These are phyloP conservation scores for Zhuqinia jingwanae DNA, from an alignment of 2,888 invertebrate genomes.

Conservation along the genomic window DNA sequence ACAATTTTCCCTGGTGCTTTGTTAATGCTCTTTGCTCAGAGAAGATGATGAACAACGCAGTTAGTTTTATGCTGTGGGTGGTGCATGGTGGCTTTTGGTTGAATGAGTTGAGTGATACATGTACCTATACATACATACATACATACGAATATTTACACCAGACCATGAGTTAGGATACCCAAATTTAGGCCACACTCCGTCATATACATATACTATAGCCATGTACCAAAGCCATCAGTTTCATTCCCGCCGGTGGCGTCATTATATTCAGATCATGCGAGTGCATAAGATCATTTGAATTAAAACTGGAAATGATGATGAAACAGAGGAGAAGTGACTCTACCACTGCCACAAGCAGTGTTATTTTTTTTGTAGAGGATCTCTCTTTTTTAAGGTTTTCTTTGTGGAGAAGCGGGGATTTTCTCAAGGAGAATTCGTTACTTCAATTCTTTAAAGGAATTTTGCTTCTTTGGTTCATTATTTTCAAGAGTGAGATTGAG, in stretches of 20 bases:
- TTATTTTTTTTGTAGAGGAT: not conserved
- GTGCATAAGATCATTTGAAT: conserved; percentile 54
- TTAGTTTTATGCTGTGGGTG: not conserved
- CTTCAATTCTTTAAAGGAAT: conserved; percentile 1
- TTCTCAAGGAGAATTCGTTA: conserved; percentile 7
- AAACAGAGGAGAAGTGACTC: not conserved
- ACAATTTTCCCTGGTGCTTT: not conserved
- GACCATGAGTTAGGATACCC: too few relatives aligned
- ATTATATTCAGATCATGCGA: conserved; percentile 53
- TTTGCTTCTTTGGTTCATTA: not conserved
- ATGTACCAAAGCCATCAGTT: not conserved
- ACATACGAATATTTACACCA: too few relatives aligned
- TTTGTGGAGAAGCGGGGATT: not conserved
- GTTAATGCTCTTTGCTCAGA: not conserved
- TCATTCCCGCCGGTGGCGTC: not conserved
- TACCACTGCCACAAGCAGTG: not conserved
- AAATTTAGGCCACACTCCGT: not conserved
- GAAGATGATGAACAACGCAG: not conserved
- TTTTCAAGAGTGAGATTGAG: conserved; percentile 2
- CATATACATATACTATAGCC: too few relatives aligned
- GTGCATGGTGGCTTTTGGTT: not conserved
- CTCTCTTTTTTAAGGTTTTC: conserved; percentile 14
- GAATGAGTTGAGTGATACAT: not conserved
- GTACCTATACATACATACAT: too few relatives aligned
- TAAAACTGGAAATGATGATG: conserved; percentile 41